These are phyloP conservation scores for Ischnus inquisitorius DNA, from an alignment of 2,888 invertebrate genomes.

Conservation along the genomic window DNA sequence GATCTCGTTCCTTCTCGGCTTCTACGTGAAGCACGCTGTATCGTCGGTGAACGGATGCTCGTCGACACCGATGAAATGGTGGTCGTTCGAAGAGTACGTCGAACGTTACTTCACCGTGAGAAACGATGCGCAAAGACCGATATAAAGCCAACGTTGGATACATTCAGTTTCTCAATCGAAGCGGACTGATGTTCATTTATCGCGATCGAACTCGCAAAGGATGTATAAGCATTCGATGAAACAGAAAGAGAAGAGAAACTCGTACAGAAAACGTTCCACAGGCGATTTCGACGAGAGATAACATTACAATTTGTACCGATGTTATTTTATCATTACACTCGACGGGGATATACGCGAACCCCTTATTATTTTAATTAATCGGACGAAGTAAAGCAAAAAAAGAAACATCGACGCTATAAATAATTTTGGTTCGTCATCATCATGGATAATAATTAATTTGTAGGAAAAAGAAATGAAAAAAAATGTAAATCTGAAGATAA, in stretches of 20 bases:
- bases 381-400: constrained; percentile 6
- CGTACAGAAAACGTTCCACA: background rate
- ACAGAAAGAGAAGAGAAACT: background rate
- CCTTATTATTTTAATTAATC: constrained; percentile 17
- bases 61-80: constrained; percentile 75
- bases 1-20: constrained; percentile 78
- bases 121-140: constrained; percentile 72
- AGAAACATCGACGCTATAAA: constrained; percentile 5
- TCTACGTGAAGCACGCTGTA: constrained; percentile 77
- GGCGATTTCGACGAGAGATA: background rate
- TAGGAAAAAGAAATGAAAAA: background rate
- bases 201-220: background rate
- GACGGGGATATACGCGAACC: background rate
- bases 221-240: background rate
- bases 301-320: background rate
- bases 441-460: constrained; percentile 7
- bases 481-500: constrained; percentile 18
- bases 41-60: constrained; percentile 72
- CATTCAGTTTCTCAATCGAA: background rate
- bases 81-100: constrained; percentile 79
- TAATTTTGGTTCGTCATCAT: constrained; percentile 38
- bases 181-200: background rate
- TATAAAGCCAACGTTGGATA: constrained; percentile 63
- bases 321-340: constrained; percentile 8
- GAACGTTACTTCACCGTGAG: constrained; percentile 71